Conservation (phyloP, 1,140 invertebrate species). For the Acyrthosiphon pisum region DNA sequence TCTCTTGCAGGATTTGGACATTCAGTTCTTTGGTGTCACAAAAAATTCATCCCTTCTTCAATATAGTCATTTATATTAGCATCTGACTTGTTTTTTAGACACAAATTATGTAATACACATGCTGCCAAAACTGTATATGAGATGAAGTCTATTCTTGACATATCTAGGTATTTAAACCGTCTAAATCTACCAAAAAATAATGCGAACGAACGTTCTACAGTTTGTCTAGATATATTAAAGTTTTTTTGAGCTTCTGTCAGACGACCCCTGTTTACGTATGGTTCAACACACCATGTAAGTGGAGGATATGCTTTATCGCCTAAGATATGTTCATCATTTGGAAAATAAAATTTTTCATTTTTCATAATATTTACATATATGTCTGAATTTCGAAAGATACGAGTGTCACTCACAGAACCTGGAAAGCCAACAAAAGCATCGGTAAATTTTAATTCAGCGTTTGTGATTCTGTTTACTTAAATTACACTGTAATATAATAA, state of each 20-base stretch:
- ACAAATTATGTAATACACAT: background rate
- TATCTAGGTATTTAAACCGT: background rate
- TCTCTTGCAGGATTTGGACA: background rate
- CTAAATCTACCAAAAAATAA: background rate
- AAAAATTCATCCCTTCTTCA: background rate
- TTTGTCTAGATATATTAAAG: background rate
- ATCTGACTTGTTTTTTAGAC: background rate
- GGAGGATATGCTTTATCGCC: background rate
- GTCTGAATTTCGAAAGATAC: too few relatives aligned
- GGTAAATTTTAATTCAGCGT: background rate
- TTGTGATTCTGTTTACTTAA: too few relatives aligned
- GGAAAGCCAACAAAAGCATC: background rate
- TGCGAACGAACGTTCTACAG: background rate
- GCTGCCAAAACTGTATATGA: background rate
- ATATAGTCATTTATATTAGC: background rate
- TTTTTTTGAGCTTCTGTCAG: slow-evolving; percentile 1
- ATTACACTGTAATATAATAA: too few relatives aligned
- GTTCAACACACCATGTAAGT: background rate
- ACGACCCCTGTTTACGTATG: background rate
- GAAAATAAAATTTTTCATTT: background rate
- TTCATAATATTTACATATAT: too few relatives aligned
- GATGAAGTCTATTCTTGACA: background rate
- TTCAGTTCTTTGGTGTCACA: background rate
- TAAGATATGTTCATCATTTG: background rate
- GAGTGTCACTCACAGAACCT: too few relatives aligned